Percentiles rank a stretch among this genome's conserved stretches.
These are phyloP conservation scores for Chiloscyllium plagiosum DNA, from an alignment of 2,113 vertebrate genomes.

Conservation along the genomic window DNA sequence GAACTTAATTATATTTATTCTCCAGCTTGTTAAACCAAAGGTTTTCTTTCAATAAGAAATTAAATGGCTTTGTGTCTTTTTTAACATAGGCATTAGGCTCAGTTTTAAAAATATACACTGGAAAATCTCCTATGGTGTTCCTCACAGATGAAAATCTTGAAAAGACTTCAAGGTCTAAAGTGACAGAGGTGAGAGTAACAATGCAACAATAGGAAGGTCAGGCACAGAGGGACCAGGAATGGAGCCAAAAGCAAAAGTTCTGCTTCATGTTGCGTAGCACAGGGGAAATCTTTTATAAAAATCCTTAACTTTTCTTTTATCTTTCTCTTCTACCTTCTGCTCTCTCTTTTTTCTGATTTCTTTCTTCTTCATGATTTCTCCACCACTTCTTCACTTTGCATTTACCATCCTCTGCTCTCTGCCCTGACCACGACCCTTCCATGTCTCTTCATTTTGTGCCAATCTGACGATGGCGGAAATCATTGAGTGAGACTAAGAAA, in stretches of 20 bases:
- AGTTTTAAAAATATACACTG: neutral
- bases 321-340: neutral
- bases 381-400: neutral
- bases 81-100: neutral
- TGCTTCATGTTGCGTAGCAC: neutral
- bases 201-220: neutral
- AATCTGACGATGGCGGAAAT: neutral
- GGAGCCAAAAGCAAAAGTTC: neutral
- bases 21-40: constrained; percentile 10
- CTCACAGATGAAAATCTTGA: neutral
- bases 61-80: neutral
- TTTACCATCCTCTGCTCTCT: neutral
- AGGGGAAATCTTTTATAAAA: neutral
- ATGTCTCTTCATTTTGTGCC: neutral
- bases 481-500: neutral
- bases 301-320: neutral
- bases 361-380: neutral
- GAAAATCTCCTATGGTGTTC: neutral
- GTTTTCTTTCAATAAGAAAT: neutral
- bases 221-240: neutral
- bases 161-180: neutral
- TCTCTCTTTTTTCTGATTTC: neutral
- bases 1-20: neutral
- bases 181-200: neutral
- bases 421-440: neutral